Conservation (phyloP, 2,797 vertebrate species). For the Acanthurus leucopareius region DNA sequence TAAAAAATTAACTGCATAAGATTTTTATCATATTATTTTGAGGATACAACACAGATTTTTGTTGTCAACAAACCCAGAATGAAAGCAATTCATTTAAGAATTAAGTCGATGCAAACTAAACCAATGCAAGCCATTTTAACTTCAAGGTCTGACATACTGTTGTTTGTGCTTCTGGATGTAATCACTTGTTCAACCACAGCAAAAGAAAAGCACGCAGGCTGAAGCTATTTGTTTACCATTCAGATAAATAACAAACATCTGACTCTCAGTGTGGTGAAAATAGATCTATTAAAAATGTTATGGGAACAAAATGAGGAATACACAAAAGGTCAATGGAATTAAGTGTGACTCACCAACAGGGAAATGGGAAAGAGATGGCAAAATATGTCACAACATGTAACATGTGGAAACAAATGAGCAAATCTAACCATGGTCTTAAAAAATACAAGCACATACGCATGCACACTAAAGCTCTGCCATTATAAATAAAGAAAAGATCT, state of each 20-base stretch:
- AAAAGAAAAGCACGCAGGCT: constrained; percentile 14
- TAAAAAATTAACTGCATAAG: background rate
- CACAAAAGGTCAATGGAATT: background rate
- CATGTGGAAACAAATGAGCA: constrained; percentile 4
- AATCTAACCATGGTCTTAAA: background rate
- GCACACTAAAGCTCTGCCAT: constrained; percentile 8
- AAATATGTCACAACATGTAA: constrained; percentile 28
- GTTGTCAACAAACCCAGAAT: background rate
- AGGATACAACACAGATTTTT: too few relatives aligned
- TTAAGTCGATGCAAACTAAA: constrained; percentile 12
- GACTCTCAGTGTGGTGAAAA: constrained; percentile 14
- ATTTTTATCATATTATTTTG: background rate
- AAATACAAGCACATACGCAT: background rate
- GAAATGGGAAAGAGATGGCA: constrained; percentile 5
- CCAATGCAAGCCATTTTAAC: constrained; percentile 21
- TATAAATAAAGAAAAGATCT: constrained; percentile 15
- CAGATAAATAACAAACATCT: constrained; percentile 34
- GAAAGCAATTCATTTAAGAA: background rate
- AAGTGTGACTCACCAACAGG: constrained; percentile 23
- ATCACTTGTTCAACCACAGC: constrained; percentile 41
- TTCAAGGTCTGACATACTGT: constrained; percentile 19
- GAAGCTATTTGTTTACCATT: constrained; percentile 30
- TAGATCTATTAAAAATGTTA: constrained; percentile 4
- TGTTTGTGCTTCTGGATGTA: constrained; percentile 48
- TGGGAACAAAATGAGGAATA: constrained; percentile 8